phyloP scores from a whole-genome alignment of 2,888 invertebrate genomes.

The Apomyelois bistriatella region DNA sequence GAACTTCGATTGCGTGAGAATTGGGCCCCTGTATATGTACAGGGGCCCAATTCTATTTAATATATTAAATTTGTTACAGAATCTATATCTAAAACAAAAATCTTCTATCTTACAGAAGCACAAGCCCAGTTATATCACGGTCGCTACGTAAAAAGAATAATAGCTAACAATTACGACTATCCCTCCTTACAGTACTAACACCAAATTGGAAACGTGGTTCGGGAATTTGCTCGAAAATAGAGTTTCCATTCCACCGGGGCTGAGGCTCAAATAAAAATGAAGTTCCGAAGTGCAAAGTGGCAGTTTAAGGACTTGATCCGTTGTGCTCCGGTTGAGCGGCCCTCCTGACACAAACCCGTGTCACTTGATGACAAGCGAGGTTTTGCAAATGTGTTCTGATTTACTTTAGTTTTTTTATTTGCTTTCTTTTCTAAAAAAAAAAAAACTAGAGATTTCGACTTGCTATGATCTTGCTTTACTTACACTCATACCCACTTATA shows the following conservation, averaged over 20 bases:
- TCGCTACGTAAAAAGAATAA: slow-evolving; percentile 1
- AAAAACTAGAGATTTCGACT: no score
- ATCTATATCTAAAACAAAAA: no score
- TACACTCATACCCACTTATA: no score
- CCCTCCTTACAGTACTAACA: background rate
- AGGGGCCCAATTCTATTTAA: no score
- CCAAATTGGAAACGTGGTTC: slow-evolving; percentile 2
- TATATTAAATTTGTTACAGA: no score
- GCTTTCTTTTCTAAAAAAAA: no score
- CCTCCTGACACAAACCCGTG: background rate
- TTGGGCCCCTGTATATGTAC: no score
- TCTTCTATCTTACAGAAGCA: background rate
- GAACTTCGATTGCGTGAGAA: no score
- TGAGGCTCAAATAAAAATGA: slow-evolving; percentile 2
- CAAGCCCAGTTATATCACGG: background rate
- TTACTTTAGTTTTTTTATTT: background rate
- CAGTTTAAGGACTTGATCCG: slow-evolving; percentile 10
- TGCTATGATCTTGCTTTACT: no score
- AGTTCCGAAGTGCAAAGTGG: slow-evolving; percentile 7
- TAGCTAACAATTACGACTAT: slow-evolving; percentile 5
- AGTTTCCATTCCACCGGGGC: background rate
- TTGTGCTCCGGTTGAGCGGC: background rate
- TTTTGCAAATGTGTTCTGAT: background rate
- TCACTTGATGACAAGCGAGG: background rate
- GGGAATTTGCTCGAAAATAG: background rate